Percentiles rank a stretch among this genome's conserved stretches.
Conservation (phyloP, 2,888 invertebrate species). For the Gastrophysa polygoni region DNA sequence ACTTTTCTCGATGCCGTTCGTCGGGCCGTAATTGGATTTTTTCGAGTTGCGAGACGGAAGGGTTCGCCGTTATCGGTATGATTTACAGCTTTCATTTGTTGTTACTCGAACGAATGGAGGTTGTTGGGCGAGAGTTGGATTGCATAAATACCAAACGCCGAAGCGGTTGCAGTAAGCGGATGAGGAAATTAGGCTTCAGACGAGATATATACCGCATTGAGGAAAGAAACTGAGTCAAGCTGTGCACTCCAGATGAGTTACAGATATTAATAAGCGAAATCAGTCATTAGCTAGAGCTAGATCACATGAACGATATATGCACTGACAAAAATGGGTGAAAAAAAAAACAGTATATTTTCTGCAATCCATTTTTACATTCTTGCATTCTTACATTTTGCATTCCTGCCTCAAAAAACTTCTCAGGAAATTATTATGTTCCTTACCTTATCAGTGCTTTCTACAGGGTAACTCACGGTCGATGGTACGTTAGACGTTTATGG, state of each 20-base stretch:
- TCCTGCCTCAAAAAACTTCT: no score
- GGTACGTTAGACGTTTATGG: no score
- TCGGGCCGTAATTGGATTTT: constrained; percentile 13
- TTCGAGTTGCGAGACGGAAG: constrained; percentile 2
- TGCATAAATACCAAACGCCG: background rate
- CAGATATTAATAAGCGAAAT: no score
- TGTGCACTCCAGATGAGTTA: background rate
- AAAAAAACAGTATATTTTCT: no score
- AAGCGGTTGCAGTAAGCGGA: background rate
- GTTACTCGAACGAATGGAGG: constrained; percentile 3
- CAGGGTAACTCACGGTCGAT: no score
- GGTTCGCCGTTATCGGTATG: constrained; percentile 9
- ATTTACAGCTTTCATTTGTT: constrained; percentile 2
- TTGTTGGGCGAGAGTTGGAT: background rate
- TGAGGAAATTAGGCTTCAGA: background rate
- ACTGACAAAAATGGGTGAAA: no score
- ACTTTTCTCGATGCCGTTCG: background rate
- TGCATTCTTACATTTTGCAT: no score
- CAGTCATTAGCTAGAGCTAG: no score
- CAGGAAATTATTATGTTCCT: no score
- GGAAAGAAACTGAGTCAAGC: background rate
- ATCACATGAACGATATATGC: no score
- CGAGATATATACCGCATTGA: background rate
- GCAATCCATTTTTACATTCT: no score
- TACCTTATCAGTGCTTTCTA: no score